phyloP scores from a whole-genome alignment of 2,888 invertebrate species.

The Platycheirus albimanus region DNA sequence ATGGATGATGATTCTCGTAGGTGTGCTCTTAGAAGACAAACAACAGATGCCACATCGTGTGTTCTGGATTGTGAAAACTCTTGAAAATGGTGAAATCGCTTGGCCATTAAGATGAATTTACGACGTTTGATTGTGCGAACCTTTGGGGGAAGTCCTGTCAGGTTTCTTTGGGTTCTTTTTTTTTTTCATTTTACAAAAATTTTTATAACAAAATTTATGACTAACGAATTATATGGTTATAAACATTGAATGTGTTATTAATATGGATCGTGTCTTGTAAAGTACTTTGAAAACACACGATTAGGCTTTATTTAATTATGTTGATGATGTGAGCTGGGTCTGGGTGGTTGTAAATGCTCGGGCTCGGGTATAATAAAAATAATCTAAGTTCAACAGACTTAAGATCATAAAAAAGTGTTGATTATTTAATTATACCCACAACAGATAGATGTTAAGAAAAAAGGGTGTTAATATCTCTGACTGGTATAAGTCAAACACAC shows the following conservation, averaged over 20 bases:
- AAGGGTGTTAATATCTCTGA: too few relatives aligned
- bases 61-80: constrained; percentile 43
- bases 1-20: constrained; percentile 63
- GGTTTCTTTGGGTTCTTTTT: constrained; percentile 41
- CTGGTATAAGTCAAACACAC: too few relatives aligned
- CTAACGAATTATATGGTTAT: constrained; percentile 59
- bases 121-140: constrained; percentile 70
- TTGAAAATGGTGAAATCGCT: constrained; percentile 63
- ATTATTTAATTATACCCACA: too few relatives aligned
- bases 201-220: constrained; percentile 48
- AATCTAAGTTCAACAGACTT: not conserved
- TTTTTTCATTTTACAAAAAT: not conserved
- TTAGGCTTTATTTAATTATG: constrained; percentile 45
- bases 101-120: constrained; percentile 71
- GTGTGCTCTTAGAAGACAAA: constrained; percentile 65
- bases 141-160: constrained; percentile 68
- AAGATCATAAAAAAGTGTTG: not conserved
- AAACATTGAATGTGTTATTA: constrained; percentile 55
- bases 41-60: constrained; percentile 59
- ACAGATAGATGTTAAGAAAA: too few relatives aligned
- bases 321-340: constrained; percentile 15
- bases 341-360: not conserved
- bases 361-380: not conserved
- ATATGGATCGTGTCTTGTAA: constrained; percentile 41
- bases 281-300: constrained; percentile 27